Conservation (phyloP, 1,140 invertebrate genomes). For the Steinernema feltiae region DNA sequence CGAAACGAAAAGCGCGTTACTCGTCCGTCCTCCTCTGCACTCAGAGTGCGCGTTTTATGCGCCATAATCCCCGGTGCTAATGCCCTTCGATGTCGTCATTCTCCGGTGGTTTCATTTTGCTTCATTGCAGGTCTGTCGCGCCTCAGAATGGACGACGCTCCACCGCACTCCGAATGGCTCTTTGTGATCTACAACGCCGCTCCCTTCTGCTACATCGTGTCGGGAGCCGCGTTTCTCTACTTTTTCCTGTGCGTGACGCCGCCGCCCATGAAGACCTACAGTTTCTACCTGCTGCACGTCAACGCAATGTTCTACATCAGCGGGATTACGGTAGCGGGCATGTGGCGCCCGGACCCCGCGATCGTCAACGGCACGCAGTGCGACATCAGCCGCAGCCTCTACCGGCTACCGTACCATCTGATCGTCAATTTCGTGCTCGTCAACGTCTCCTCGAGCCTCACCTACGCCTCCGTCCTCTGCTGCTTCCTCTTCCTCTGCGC, state of each 20-base stretch:
- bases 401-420: neutral
- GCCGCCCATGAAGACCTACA: neutral
- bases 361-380: neutral
- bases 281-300: neutral
- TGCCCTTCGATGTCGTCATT: too few relatives aligned
- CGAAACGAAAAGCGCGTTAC: too few relatives aligned
- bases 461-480: conserved; percentile 8
- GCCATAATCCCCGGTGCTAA: too few relatives aligned
- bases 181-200: neutral
- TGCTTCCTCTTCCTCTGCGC: neutral
- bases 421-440: conserved; percentile 1
- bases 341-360: neutral
- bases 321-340: neutral
- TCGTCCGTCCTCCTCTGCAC: too few relatives aligned
- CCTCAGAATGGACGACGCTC: too few relatives aligned
- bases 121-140: too few relatives aligned
- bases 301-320: neutral
- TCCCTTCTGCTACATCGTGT: neutral
- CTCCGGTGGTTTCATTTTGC: too few relatives aligned
- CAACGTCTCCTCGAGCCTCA: neutral
- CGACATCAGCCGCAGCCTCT: neutral
- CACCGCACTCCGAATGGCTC: neutral
- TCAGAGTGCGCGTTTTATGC: too few relatives aligned
- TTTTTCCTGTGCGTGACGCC: neutral
- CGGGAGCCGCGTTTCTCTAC: neutral